Evolutionary conservation across 2,113 vertebrate species (phyloP).

Genomic region (Eublepharis macularius): DNA sequence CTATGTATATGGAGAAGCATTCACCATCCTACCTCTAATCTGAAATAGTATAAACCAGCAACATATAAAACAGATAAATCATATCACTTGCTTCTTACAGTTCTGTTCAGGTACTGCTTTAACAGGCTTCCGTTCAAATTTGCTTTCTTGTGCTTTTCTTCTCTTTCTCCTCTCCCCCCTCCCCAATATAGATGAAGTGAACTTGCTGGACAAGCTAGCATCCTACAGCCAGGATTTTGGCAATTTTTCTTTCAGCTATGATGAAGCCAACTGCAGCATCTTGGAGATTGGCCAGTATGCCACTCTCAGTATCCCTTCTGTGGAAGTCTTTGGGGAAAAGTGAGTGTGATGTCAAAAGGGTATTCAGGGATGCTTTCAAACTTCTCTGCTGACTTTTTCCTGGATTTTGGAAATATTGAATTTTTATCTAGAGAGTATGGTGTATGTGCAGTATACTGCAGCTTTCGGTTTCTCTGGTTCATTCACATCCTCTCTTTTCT

Average conservation of each 20-base stretch:
- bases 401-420: too few species aligned
- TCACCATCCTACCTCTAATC: too few species aligned
- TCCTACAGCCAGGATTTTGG: constrained; percentile 62
- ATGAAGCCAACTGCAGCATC: constrained; percentile 72
- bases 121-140: neutral
- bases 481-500: too few species aligned
- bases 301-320: constrained; percentile 78
- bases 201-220: constrained; percentile 79
- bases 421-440: too few species aligned
- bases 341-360: constrained; percentile 43
- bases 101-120: neutral
- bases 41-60: too few species aligned
- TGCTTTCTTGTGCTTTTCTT: neutral
- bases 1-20: too few species aligned
- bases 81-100: neutral
- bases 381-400: too few species aligned
- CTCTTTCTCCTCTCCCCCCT: neutral
- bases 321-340: constrained; percentile 78
- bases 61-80: neutral
- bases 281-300: constrained; percentile 85
- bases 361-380: too few species aligned
- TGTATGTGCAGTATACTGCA: too few species aligned
- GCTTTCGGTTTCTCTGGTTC: too few species aligned
- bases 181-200: constrained; percentile 75
- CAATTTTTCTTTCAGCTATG: constrained; percentile 75